Evolutionary conservation across 1,140 invertebrate species (phyloP).

Genomic region (Drosophila ogumai): DNA sequence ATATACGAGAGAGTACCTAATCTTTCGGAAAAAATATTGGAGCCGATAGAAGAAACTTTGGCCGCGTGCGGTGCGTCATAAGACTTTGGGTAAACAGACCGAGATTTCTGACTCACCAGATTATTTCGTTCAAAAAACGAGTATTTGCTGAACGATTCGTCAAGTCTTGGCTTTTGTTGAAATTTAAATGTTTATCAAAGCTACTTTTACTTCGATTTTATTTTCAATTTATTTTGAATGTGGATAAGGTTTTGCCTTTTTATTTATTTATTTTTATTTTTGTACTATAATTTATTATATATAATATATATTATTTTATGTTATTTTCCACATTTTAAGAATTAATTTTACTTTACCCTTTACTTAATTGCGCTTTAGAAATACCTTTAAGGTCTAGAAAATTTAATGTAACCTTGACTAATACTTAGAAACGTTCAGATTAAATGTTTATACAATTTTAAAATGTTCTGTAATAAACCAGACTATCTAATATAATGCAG

Average conservation of each 20-base stretch:
- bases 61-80: conserved; percentile 14
- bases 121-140: conserved; percentile 2
- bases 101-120: conserved; percentile 6
- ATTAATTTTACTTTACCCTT: neutral
- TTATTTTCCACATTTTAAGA: neutral
- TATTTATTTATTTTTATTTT: neutral
- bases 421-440: neutral
- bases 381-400: neutral
- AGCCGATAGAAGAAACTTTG: conserved; percentile 16
- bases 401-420: neutral
- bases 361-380: neutral
- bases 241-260: neutral
- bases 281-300: neutral
- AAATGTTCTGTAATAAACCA: neutral
- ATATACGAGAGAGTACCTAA: conserved; percentile 9
- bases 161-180: neutral
- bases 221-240: neutral
- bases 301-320: too few relatives aligned
- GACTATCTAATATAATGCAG: neutral
- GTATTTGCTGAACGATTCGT: neutral
- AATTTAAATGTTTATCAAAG: neutral
- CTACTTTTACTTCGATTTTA: neutral
- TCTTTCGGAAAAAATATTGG: conserved; percentile 10
- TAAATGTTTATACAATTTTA: neutral
- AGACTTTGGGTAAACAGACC: conserved; percentile 10